A percentile compares a stretch with the other conserved stretches of the same genome.
phyloP scores from a whole-genome alignment of 1,140 invertebrate genomes.

The Fopius arisanus region DNA sequence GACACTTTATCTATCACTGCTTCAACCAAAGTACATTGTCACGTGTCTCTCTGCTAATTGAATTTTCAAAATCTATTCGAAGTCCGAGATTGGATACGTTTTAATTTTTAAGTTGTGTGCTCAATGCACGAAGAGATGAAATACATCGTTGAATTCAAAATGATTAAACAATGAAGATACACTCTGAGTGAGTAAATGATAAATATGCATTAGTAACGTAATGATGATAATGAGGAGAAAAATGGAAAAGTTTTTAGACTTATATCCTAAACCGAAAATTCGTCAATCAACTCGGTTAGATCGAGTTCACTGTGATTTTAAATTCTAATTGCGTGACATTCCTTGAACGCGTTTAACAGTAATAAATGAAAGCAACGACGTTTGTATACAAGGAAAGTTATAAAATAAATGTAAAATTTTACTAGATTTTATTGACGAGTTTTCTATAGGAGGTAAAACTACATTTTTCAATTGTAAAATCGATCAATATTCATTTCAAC shows the following conservation, averaged over 20 bases:
- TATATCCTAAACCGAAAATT: background rate
- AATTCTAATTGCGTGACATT: background rate
- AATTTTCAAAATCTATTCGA: background rate
- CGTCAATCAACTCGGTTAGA: background rate
- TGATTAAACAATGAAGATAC: background rate
- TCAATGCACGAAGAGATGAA: background rate
- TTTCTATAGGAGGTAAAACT: background rate
- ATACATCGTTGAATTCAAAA: background rate
- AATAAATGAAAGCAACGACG: background rate
- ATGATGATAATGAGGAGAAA: background rate
- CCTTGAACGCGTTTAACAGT: background rate
- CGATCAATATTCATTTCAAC: background rate
- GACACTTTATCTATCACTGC: background rate
- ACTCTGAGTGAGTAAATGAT: background rate
- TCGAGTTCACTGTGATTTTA: conserved; percentile 9
- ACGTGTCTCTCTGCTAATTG: background rate
- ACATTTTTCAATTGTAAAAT: background rate
- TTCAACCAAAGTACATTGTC: background rate
- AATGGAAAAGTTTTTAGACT: background rate
- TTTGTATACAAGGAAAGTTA: background rate
- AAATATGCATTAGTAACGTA: background rate
- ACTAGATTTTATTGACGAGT: background rate
- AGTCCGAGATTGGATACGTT: background rate
- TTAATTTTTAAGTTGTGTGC: background rate
- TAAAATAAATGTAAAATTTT: background rate